Evolutionary conservation across 2,888 invertebrate genomes (phyloP).

Genomic region (Petrolisthes cinctipes): DNA sequence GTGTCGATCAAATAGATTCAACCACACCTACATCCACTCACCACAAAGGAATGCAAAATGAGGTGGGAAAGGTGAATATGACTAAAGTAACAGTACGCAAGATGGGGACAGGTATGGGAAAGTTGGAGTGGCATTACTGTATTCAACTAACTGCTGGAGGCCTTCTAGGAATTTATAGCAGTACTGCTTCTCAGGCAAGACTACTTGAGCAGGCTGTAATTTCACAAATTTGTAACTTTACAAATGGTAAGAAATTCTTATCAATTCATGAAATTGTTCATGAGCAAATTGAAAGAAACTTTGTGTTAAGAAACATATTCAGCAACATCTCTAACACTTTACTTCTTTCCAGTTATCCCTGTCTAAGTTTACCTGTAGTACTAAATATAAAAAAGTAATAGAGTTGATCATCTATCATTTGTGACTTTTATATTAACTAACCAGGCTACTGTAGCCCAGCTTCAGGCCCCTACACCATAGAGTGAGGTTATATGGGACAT

Average conservation of each 20-base stretch:
- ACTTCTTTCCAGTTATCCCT: neutral
- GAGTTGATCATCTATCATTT: too few species aligned
- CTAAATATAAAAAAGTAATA: neutral
- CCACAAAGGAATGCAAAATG: too few species aligned
- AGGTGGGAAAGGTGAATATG: neutral
- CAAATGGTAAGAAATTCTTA: neutral
- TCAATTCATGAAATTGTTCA: neutral
- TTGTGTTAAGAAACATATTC: neutral
- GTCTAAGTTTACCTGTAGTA: neutral
- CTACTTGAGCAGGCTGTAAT: neutral
- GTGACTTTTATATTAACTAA: too few species aligned
- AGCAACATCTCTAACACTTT: neutral
- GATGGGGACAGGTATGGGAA: neutral
- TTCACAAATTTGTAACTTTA: neutral
- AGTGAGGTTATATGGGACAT: too few species aligned
- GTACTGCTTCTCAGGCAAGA: conserved; percentile 1
- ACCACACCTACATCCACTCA: too few species aligned
- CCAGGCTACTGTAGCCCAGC: too few species aligned
- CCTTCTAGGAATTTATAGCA: neutral
- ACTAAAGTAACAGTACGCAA: neutral
- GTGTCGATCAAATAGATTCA: too few species aligned
- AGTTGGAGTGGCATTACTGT: neutral
- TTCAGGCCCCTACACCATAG: too few species aligned
- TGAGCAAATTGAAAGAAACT: neutral
- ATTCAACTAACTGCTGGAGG: neutral